Base-by-base conservation (phyloP, 2,797 vertebrate species). In the Eospalax fontanierii region DNA sequence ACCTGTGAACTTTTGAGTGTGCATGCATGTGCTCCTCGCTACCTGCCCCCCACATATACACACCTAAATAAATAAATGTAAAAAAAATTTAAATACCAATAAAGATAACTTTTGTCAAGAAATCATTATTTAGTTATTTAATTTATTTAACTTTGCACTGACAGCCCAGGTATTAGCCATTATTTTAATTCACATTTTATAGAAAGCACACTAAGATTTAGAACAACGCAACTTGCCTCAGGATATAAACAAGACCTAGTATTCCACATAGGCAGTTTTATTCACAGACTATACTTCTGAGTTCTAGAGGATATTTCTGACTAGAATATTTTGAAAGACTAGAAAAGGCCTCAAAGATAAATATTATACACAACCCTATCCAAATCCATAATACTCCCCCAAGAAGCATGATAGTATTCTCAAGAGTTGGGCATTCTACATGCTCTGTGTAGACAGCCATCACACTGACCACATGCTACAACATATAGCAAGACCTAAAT, bases 161-260 rank as follows among this genome's bases (percentile, higher is more conserved):
- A 75, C 8, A 57, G 12, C 30, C 71, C 6, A 83, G 40, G 16
- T 43, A 38, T 38, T 5, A 74, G 30, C 19, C 28, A 84, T 50
- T 89, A 46, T 89, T 89, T 79, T 70, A 74, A 73, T 73, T 83
- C 26, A 86, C 30, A 91, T 63, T 90, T 91, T 80, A 84, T 3
- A 91, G 75, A 95, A 71, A 90, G 63, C 26, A 70, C 22, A 63
- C 7, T 33, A 75, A 92, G 4, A 43, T 21, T 87, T 65, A 75
- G 40, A 65, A 75, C 68, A 54, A 91, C 61, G 6, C 24, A 76
- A 54, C 30, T 74, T 79, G 16, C 66, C 28, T 33, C n/a, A 65
- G 33, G 15, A 40, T 43, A 30, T 54, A 95, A 40, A 46, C 0
- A 75, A 22, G n/a, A 84, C 19, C 46, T 81, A 38, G 16, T 33